Base-by-base conservation (phyloP, 2,797 vertebrate genomes). In the Pseudochirops cupreus region DNA sequence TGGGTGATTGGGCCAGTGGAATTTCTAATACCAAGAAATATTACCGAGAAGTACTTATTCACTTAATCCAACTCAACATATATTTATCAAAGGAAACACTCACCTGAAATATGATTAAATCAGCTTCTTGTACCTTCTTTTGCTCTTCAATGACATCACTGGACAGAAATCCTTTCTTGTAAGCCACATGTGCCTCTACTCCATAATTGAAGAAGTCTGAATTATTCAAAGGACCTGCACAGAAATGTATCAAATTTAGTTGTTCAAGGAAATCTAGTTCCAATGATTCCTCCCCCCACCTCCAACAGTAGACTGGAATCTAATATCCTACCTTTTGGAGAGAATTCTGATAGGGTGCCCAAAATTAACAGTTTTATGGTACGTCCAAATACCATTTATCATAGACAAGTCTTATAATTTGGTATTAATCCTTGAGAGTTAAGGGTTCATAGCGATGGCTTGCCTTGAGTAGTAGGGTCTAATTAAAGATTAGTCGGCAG, bases 41-140 rank as follows among this genome's bases (percentile, higher is more conserved):
- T 59, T 93, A 59, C 39, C 74, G 10, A 50, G 13, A 87, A 87
- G 10, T 46, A 50, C 1, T 26, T 87, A 26, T 50, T 46, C 39
- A 50, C 39, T 87, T 9, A 33, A 18, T 46, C n/a, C 67, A 82
- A 39, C 33, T 91, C 21, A 93, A 54, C 24, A 56, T 57, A 56
- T 56, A 46, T 50, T 93, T 28, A 31, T 46, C 50, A 11, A 56
- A 62, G 89, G 33, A 96, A 97, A 96, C 62, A 95, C 90, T 96
- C 93, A 99, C 99, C 99, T 99, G 99, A 93, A 99, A 99, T 93
- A 99, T 98, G 94, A 99, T 56, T 0, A 99, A 95, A 89, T 99
- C 98, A 28, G 99, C 99, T 96, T 99, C 97, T 14, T 96, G 97
- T 91, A 99, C 97, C 97, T 99, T 99, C n/a, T 96, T 97, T 26